Evolutionary conservation across 1,140 invertebrate genomes (phyloP), one percentile per base, ranked within the genome.

Genomic region (Varroa destructor): DNA sequence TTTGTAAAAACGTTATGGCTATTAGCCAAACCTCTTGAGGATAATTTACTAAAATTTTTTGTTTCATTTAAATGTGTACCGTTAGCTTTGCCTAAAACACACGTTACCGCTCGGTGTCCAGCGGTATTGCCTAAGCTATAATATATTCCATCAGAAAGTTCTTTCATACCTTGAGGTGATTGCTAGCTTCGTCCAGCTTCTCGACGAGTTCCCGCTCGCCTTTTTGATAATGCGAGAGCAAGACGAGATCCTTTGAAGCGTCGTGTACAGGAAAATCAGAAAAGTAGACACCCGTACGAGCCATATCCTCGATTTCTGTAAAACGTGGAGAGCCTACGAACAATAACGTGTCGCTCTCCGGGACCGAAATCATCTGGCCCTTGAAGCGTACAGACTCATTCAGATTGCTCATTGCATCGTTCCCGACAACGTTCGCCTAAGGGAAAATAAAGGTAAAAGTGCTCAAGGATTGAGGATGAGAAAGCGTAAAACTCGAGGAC

Each of bases 221-320:
- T 77, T 74, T 56, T 1, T 70, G 56, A 43, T 67, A 37, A 40
- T 75, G 56, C 12, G 46, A 72, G 71, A 75, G 71, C 12, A 81
- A 74, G 0, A 81, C 77, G 6, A 80, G 72, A 70, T 81, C 79
- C 42, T 79, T 72, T 0, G 80, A 79, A 71, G 77, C 76, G 74
- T 81, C 80, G 75, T 81, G 78, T 1, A 81, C 70, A 1, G 80
- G 78, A 51, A 81, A 79, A 73, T 81, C 80, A 6, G 78, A 79
- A 25, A 81, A 72, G 70, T 75, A 80, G 0, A 81, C 73, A 40
- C 78, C 78, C 71, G 77, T 76, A 40, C 77, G 75, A 73, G 76
- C 75, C 73, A 81, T 74, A 70, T 81, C 79, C 56, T 77, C 78
- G 0, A 81, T 74, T 56, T 76, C 77, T n/a, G 76, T 73, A 37